Evolutionary conservation across 2,113 vertebrate genomes (phyloP).

Genomic region (Holacanthus passer): DNA sequence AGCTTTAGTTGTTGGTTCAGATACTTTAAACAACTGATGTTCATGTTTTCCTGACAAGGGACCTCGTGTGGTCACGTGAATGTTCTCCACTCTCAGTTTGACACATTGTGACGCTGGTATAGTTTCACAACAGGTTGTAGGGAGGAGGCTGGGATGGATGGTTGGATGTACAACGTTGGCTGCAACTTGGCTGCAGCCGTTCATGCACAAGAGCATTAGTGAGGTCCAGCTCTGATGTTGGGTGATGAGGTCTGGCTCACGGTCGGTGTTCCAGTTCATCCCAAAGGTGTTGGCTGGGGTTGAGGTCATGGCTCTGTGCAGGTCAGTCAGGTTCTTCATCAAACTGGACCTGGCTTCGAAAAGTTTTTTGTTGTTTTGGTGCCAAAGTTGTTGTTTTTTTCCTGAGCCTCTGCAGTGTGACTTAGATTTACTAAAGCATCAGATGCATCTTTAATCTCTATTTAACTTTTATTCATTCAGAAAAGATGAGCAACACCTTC

Average conservation of each 20-base stretch:
- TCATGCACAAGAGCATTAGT: not conserved
- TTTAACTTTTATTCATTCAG: conserved; percentile 7
- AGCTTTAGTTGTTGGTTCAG: too few species aligned
- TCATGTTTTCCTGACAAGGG: too few species aligned
- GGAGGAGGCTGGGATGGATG: not conserved
- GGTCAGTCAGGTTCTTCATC: not conserved
- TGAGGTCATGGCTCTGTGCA: not conserved
- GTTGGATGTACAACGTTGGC: too few species aligned
- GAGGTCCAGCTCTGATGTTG: not conserved
- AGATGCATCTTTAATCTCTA: not conserved
- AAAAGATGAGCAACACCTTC: not conserved
- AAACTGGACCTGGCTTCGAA: not conserved
- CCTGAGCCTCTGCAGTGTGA: not conserved
- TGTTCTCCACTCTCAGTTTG: not conserved
- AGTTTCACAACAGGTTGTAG: not conserved
- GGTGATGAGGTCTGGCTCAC: not conserved
- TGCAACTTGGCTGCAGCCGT: not conserved
- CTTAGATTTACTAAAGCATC: not conserved
- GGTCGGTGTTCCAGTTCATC: not conserved
- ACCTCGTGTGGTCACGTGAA: too few species aligned
- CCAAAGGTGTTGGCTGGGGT: not conserved
- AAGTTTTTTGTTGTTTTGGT: not conserved
- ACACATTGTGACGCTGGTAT: not conserved
- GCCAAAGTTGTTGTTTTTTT: not conserved
- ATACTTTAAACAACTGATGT: too few species aligned